Evolutionary conservation across 2,888 invertebrate species (phyloP).

Genomic region (Cyaniris semiargus): DNA sequence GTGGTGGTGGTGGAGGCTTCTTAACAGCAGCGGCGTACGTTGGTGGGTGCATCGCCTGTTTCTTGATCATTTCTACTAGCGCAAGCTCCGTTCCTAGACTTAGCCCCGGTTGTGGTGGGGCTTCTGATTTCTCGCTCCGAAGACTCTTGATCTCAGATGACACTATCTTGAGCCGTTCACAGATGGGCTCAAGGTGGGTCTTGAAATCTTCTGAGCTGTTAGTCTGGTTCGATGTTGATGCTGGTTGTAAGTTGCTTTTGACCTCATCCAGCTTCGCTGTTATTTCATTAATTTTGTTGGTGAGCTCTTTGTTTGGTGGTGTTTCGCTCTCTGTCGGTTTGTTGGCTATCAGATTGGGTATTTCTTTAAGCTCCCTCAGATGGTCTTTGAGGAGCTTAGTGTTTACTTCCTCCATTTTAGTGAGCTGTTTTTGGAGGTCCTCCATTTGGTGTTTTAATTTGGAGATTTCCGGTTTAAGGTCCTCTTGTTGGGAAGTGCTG

Average conservation of each 20-base stretch:
- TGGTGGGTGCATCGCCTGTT: not conserved
- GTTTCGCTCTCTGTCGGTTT: not conserved
- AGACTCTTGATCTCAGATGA: not conserved
- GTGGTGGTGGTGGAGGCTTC: not conserved
- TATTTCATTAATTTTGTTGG: not conserved
- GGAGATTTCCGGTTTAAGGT: not conserved
- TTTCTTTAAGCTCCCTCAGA: not conserved
- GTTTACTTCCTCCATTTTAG: not conserved
- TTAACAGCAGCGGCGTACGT: not conserved
- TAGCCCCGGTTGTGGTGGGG: not conserved
- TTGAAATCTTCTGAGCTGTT: not conserved
- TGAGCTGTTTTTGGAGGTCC: not conserved
- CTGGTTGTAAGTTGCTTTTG: not conserved
- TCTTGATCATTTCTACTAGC: not conserved
- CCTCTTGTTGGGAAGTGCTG: not conserved
- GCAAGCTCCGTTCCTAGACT: not conserved
- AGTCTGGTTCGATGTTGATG: not conserved
- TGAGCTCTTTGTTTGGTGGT: not conserved
- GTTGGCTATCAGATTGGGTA: not conserved
- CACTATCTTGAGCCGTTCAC: not conserved
- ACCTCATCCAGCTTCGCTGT: not conserved
- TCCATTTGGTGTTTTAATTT: not conserved
- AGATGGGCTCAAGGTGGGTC: not conserved
- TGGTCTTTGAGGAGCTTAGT: not conserved
- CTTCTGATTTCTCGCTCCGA: not conserved